Evolutionary conservation across 2,888 invertebrate species (phyloP), one percentile per base, ranked within the genome.

Genomic region (Agrochola macilenta): DNA sequence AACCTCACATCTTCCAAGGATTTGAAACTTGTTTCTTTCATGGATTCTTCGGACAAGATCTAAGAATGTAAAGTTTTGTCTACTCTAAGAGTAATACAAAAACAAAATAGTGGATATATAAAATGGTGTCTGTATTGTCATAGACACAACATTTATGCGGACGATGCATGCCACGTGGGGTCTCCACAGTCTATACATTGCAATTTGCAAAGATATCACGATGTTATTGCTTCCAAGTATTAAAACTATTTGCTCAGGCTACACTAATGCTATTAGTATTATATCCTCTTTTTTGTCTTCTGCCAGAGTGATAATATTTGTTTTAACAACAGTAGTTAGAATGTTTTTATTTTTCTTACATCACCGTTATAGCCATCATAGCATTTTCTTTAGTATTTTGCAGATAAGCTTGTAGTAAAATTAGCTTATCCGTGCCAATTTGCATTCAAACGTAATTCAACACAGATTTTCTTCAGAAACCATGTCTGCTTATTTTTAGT

Each of bases 121-220:
- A 46, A 63, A 68, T 54, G 23, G 23, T 63, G 39, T 66, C 23
- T 63, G 11, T 66, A 17, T 69, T 43, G 65, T 71, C 52, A 35
- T 60, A 82, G 72, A 49, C 72, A 54, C 43, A 64, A 72, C 60
- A 83, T 83, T 54, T 35, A 86, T 74, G 71, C 83, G 74, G 49
- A 65, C 20, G 43, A 35, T 74, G 63, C 69, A 35, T 74, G 63
- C 69, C 83, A 72, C 87, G 87, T 83, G 87, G 74, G 83, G 83
- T 86, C 74, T 65, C 65, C 30, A 69, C 43, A 58, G 69, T 74
- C 79, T 84, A 78, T 83, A 79, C 78, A 84, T 86, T 83, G 63
- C 49, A 70, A 84, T 78, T 83, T 75, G 84, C 63, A 66, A 74
- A 79, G 43, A 35, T 54, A 70, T 43, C 63, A 68, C 65, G 39